Base-by-base conservation (phyloP, 1,140 invertebrate species). In the Drosophila pruinosa region DNA sequence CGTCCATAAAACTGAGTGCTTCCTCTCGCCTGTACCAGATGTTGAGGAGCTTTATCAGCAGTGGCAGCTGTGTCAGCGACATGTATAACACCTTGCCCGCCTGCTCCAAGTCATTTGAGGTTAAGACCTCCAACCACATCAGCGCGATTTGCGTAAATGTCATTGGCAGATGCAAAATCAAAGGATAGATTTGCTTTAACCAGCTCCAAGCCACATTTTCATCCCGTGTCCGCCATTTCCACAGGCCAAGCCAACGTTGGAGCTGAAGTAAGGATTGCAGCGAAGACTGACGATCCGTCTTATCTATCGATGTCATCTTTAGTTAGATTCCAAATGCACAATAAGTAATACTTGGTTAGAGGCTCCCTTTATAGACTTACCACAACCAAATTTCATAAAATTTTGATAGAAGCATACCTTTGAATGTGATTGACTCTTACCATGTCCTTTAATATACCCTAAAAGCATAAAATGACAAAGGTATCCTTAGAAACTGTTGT, bases 11-110 rank as follows among this genome's bases (percentile, higher is more conserved):
- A 4, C 26, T 21, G 1, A 17, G 54, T 0, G 76, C 85, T 8
- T 56, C 6, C 0, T 58, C 17, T 0, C 74, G 58, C 21, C 74
- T 47, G 1, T 70, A 71, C 85, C 76, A 86, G 22, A 90, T 77
- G 52, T 89, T 90, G 3, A 90, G 21, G 4, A 89, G 15, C 28
- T 90, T 80, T 8, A 70, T 48, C 10, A 90, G 14, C 22, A 90
- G 38, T 0, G 72, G 75, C 26, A 82, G 15, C 12, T 77, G 67
- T 1, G 89, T 89, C 4, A 90, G 38, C 0, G 89, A 80, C 79
- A 90, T 90, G 38, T 90, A 88, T 0, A 90, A 17, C 3, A 90
- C 70, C 26, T 80, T 68, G 5, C 74, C 78, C 0, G 72, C 74
- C 41, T 86, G 53, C 34, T 83, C 74, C 10, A 90, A 59, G 19